Evolutionary conservation across 2,113 vertebrate genomes (phyloP).

Genomic region (Calidris pugnax): DNA sequence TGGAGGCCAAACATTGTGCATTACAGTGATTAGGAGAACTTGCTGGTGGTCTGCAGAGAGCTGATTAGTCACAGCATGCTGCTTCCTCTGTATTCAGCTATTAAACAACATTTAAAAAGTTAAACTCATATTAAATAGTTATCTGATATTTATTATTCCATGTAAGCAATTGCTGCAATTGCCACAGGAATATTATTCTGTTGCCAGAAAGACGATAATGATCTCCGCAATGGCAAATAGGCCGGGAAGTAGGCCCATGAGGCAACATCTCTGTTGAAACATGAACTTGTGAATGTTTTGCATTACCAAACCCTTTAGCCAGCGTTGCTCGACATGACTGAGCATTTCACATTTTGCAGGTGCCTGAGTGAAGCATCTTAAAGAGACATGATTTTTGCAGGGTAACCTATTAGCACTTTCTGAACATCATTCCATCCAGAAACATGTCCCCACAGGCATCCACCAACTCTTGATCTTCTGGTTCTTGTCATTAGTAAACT

Average conservation of each 20-base stretch:
- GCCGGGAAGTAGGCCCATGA: neutral
- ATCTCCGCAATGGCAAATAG: neutral
- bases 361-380: neutral
- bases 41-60: neutral
- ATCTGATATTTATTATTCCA: constrained; percentile 14
- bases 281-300: neutral
- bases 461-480: neutral
- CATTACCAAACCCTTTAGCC: neutral
- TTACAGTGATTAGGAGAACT: neutral
- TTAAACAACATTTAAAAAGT: neutral
- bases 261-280: neutral
- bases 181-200: neutral
- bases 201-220: neutral
- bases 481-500: neutral
- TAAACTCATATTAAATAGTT: constrained; percentile 17
- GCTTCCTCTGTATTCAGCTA: neutral
- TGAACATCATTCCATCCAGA: neutral
- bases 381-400: neutral
- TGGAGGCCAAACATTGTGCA: neutral
- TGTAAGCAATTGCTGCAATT: neutral
- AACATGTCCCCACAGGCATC: neutral
- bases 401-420: neutral
- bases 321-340: neutral
- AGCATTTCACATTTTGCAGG: neutral
- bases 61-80: neutral